A percentile compares a stretch with the other conserved stretches of the same genome.
phyloP scores from a whole-genome alignment of 2,113 vertebrate genomes.

The Boulengeromyrus knoepffleri region DNA sequence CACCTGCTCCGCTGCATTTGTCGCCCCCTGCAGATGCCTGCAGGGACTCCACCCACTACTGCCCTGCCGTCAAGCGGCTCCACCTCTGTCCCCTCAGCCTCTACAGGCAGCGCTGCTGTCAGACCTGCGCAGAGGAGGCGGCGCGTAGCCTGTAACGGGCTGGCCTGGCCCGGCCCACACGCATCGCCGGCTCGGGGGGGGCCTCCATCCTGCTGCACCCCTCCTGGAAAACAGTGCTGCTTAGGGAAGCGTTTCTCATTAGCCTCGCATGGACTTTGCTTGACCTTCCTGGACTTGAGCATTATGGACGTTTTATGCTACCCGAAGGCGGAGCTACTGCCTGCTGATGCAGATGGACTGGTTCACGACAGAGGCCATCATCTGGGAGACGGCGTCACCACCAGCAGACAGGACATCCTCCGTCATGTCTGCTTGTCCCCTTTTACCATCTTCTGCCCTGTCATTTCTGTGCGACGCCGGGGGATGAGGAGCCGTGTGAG shows the following conservation, averaged over 20 bases:
- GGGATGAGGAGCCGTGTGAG: not conserved
- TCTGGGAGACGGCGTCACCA: not conserved
- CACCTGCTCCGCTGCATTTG: slow-evolving; percentile 31
- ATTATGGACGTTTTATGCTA: not conserved
- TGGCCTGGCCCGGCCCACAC: not conserved
- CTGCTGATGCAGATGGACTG: not conserved
- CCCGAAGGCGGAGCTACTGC: not conserved
- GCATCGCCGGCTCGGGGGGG: not conserved
- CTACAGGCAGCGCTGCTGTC: slow-evolving; percentile 75
- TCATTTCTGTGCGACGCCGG: not conserved
- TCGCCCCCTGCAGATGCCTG: slow-evolving; percentile 62
- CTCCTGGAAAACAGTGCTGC: not conserved
- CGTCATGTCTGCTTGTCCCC: not conserved
- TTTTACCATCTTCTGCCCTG: not conserved
- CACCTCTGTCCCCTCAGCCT: slow-evolving; percentile 64
- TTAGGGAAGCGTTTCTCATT: not conserved
- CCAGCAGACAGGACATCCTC: not conserved
- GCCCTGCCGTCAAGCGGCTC: slow-evolving; percentile 70
- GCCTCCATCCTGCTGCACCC: not conserved
- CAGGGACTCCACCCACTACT: slow-evolving; percentile 73
- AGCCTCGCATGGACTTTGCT: not conserved
- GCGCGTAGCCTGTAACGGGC: slow-evolving; percentile 36
- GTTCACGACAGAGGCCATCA: not conserved
- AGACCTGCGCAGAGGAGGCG: slow-evolving; percentile 54
- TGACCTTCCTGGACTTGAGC: not conserved